phyloP scores from a whole-genome alignment of 2,797 vertebrate species.

The Spinibarbus caldwelli region DNA sequence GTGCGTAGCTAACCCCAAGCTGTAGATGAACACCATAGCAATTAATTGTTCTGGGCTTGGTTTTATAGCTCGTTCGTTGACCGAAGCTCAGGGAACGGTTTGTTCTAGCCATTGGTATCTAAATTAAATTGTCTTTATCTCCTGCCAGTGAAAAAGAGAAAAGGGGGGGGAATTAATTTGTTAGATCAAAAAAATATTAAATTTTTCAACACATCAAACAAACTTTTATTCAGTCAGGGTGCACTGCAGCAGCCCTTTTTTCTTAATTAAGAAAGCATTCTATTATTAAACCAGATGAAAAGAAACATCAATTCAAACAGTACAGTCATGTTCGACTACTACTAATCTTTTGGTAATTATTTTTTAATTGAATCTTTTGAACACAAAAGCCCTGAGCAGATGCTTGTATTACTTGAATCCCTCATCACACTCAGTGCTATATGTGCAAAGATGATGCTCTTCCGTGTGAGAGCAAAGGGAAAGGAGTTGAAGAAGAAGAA shows the following conservation, averaged over 20 bases:
- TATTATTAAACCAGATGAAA: constrained; percentile 88
- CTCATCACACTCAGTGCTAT: constrained; percentile 69
- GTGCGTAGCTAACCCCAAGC: constrained; percentile 35
- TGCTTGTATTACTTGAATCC: constrained; percentile 78
- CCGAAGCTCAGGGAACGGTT: constrained; percentile 68
- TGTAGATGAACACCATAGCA: constrained; percentile 62
- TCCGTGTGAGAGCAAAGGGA: constrained; percentile 64
- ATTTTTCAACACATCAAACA: constrained; percentile 86
- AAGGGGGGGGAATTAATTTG: constrained; percentile 80
- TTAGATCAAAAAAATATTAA: constrained; percentile 86
- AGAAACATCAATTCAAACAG: constrained; percentile 87
- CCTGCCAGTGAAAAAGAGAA: constrained; percentile 67
- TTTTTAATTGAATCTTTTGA: constrained; percentile 92
- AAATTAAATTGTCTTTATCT: constrained; percentile 89
- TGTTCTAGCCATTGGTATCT: constrained; percentile 79
- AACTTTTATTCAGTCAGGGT: constrained; percentile 83
- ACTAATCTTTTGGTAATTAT: constrained; percentile 90
- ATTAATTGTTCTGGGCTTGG: constrained; percentile 71
- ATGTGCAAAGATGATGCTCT: constrained; percentile 74
- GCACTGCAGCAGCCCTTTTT: constrained; percentile 73
- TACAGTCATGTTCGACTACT: constrained; percentile 83
- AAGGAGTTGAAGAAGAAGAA: constrained; percentile 49
- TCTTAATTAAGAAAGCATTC: constrained; percentile 86
- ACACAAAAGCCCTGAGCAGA: constrained; percentile 86
- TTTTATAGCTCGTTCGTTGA: constrained; percentile 67